phyloP scores from a whole-genome alignment of 1,140 invertebrate genomes.

The Wiebesia pumilae region DNA sequence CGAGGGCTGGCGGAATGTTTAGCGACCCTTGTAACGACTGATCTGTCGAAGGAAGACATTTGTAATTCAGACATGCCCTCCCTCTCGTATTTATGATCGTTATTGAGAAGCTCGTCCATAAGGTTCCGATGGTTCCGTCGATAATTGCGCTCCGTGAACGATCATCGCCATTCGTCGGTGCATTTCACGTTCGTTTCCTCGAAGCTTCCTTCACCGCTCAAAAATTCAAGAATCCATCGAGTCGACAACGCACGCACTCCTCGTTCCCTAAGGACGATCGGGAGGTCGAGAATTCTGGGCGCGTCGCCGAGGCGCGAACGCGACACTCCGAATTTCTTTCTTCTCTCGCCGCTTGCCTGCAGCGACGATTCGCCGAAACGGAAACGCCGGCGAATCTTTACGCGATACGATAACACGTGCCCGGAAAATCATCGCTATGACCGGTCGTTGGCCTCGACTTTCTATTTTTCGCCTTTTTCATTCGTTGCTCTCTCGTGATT shows the following conservation, averaged over 20 bases:
- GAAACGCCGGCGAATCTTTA: too few species aligned
- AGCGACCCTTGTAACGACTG: too few species aligned
- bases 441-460: slow-evolving; percentile 57
- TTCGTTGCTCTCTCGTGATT: not conserved
- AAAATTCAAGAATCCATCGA: not conserved
- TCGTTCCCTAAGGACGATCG: not conserved
- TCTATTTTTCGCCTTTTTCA: not conserved
- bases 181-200: not conserved
- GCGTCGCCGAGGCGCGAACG: not conserved
- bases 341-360: not conserved
- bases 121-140: not conserved
- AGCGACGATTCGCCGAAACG: too few species aligned
- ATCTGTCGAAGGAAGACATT: not conserved
- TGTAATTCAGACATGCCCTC: too few species aligned
- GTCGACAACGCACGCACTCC: not conserved
- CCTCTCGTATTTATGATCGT: too few species aligned
- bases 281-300: not conserved
- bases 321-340: not conserved
- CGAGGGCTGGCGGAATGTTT: not conserved
- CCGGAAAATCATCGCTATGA: slow-evolving; percentile 46
- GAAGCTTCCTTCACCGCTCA: not conserved
- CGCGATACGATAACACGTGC: not conserved
- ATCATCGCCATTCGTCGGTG: not conserved
- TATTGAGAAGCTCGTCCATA: too few species aligned
- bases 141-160: not conserved